Evolutionary conservation across 2,888 invertebrate genomes (phyloP).

Genomic region (Chironomus riparius): DNA sequence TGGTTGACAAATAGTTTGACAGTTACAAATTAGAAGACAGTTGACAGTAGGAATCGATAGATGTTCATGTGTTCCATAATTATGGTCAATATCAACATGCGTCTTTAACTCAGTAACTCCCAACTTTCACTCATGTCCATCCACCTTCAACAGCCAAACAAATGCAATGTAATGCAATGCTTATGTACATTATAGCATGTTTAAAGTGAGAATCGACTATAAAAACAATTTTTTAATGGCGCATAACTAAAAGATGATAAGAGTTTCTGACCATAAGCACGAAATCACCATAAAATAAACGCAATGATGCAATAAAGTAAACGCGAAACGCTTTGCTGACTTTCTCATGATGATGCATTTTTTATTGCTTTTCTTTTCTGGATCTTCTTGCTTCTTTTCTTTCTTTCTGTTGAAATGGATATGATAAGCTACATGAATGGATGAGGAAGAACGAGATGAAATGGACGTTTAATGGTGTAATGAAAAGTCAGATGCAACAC

Average conservation of each 20-base stretch:
- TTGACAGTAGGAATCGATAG: no score
- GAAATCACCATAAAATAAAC: neutral
- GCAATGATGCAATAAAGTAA: conserved; percentile 8
- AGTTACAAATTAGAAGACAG: no score
- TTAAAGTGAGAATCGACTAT: neutral
- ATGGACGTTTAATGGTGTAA: no score
- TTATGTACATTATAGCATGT: no score
- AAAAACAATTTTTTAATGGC: conserved; percentile 9
- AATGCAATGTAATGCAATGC: neutral
- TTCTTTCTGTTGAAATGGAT: no score
- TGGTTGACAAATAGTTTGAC: no score
- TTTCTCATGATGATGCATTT: neutral
- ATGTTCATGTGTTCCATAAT: no score
- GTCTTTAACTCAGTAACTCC: neutral
- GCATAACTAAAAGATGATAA: conserved; percentile 9
- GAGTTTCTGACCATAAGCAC: neutral
- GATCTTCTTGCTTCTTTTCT: neutral
- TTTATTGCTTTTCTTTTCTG: conserved; percentile 1
- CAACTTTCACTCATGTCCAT: neutral
- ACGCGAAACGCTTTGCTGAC: neutral
- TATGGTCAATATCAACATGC: neutral
- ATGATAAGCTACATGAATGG: no score
- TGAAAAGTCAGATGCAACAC: no score
- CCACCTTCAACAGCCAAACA: no score
- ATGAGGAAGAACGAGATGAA: no score